These are phyloP conservation scores for Eurystomus glaucurus DNA, from an alignment of 2,797 vertebrate species.

Conservation along the genomic window DNA sequence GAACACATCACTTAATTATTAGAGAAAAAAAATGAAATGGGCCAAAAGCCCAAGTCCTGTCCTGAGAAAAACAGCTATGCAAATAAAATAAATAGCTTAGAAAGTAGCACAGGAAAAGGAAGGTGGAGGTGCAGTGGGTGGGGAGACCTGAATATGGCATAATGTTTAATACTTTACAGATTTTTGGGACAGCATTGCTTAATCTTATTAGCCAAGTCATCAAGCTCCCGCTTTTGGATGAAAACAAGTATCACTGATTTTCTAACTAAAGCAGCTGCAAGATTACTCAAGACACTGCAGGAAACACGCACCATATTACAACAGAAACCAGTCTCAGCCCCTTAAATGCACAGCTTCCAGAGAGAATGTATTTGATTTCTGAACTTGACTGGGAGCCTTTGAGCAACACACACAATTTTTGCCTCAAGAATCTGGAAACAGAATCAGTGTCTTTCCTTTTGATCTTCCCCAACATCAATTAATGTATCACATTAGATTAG, in stretches of 20 bases:
- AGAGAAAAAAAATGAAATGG: neutral
- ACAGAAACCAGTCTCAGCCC: neutral
- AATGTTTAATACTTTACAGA: neutral
- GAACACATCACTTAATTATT: neutral
- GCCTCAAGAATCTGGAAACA: neutral
- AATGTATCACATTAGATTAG: neutral
- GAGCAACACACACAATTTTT: neutral
- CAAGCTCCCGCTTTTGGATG: neutral
- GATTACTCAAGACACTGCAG: constrained; percentile 13
- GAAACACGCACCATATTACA: neutral
- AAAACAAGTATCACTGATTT: constrained; percentile 52
- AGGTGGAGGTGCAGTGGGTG: neutral
- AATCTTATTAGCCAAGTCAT: constrained; percentile 10
- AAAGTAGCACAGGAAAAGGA: neutral
- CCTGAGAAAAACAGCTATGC: neutral
- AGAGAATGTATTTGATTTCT: neutral
- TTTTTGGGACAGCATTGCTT: neutral
- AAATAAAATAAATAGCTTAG: neutral
- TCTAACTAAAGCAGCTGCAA: constrained; percentile 39
- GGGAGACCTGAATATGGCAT: neutral
- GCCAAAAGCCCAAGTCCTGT: neutral
- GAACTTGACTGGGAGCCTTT: neutral
- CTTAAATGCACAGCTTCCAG: constrained; percentile 13
- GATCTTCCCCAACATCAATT: neutral
- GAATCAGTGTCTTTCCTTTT: neutral